Conservation (phyloP, 2,888 invertebrate species). For the Heteropelma amictum region DNA sequence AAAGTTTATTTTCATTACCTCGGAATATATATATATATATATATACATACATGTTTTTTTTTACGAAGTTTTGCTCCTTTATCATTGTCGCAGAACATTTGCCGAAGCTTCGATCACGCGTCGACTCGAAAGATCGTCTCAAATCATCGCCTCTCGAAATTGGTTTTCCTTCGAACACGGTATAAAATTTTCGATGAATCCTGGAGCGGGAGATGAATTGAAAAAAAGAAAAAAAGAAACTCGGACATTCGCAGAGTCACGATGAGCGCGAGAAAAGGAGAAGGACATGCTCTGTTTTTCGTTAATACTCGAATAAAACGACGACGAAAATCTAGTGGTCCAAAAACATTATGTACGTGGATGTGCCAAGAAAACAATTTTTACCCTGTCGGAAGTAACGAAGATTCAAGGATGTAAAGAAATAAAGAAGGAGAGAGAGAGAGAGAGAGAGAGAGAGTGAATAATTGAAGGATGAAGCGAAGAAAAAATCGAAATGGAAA, state of each 20-base stretch:
- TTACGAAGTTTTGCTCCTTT: not conserved
- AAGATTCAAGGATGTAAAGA: conserved; percentile 48
- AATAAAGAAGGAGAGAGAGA: conserved; percentile 57
- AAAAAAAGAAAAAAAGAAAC: not conserved
- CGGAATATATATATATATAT: too few relatives aligned
- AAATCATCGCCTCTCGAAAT: conserved; percentile 20
- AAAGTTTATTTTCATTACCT: not conserved
- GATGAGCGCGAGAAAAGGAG: not conserved
- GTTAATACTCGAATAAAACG: conserved; percentile 46
- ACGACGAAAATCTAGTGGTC: conserved; percentile 70
- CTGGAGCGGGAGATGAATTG: not conserved
- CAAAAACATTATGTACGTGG: conserved; percentile 66
- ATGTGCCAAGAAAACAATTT: conserved; percentile 71
- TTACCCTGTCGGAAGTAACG: conserved; percentile 11
- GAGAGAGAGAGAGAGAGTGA: conserved; percentile 17
- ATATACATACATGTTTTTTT: not conserved
- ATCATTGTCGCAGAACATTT: too few relatives aligned
- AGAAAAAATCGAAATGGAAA: conserved; percentile 36
- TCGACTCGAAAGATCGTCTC: conserved; percentile 22
- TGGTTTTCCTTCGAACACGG: conserved; percentile 26
- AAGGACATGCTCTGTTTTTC: conserved; percentile 37
- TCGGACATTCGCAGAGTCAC: conserved; percentile 15
- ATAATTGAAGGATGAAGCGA: not conserved
- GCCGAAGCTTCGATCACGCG: not conserved
- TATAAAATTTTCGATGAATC: not conserved